Evolutionary conservation across 2,888 invertebrate genomes (phyloP).

Genomic region (Eubasilissa splendida): DNA sequence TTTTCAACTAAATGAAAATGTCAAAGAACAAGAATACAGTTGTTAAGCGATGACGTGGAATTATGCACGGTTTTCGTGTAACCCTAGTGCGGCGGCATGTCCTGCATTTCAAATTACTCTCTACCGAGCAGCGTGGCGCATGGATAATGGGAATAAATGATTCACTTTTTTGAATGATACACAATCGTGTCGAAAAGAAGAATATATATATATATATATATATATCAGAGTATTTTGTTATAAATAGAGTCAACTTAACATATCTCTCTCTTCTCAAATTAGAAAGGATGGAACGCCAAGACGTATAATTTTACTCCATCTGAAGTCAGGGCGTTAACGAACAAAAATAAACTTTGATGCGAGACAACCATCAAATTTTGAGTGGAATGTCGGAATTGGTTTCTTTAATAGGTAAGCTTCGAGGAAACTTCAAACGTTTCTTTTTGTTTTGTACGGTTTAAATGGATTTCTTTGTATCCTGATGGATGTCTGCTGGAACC

Average conservation of each 20-base stretch:
- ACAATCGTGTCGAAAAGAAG: no score
- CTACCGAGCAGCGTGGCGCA: no score
- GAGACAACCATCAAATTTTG: conserved; percentile 32
- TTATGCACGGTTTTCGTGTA: conserved; percentile 29
- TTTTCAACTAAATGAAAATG: conserved; percentile 17
- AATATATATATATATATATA: no score
- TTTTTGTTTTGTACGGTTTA: conserved; percentile 33
- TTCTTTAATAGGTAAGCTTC: conserved; percentile 14
- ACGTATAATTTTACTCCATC: conserved; percentile 49
- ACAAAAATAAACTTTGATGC: conserved; percentile 51
- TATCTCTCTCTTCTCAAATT: conserved; percentile 34
- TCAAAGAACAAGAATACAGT: conserved; percentile 9
- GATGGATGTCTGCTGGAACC: conserved; percentile 26
- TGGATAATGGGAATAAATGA: no score
- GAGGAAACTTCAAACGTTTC: conserved; percentile 13
- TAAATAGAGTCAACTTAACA: no score
- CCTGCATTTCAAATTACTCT: conserved; percentile 14
- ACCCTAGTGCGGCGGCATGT: not conserved
- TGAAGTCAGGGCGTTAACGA: conserved; percentile 41
- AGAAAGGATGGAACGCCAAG: conserved; percentile 53
- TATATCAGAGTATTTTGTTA: no score
- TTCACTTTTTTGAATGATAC: no score
- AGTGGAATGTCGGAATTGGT: conserved; percentile 43
- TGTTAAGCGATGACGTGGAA: conserved; percentile 32
- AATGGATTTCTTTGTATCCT: conserved; percentile 38